These are phyloP conservation scores for Ophioninae sp. DNA, from an alignment of 2,888 invertebrate species.

Conservation along the genomic window DNA sequence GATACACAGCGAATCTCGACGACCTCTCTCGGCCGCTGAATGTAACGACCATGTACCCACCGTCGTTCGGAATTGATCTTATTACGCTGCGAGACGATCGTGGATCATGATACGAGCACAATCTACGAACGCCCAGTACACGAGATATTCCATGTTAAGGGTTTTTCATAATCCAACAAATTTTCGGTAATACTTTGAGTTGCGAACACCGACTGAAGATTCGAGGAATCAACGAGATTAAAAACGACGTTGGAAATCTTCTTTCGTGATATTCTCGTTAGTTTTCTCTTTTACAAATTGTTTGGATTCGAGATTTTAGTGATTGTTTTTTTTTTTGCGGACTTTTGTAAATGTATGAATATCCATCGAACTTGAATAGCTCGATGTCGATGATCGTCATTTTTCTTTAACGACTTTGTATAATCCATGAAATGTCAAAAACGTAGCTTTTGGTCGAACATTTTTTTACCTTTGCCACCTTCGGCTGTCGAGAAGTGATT, in stretches of 20 bases:
- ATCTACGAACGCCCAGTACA: conserved; percentile 20
- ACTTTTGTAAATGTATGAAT: not conserved
- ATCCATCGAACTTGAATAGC: not conserved
- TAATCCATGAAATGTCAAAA: not conserved
- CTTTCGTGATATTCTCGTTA: not conserved
- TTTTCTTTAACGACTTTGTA: not conserved
- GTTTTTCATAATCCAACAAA: not conserved
- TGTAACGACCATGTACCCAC: conserved; percentile 71
- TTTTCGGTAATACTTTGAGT: not conserved
- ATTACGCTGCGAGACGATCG: conserved; percentile 64
- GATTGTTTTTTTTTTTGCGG: not conserved
- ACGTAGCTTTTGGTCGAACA: not conserved
- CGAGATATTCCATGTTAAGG: not conserved
- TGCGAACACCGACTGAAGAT: not conserved
- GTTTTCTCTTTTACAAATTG: not conserved
- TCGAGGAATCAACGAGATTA: not conserved
- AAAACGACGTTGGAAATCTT: not conserved
- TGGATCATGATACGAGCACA: conserved; percentile 7
- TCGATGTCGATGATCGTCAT: not conserved
- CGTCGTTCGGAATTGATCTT: conserved; percentile 73
- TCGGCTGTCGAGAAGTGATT: not conserved
- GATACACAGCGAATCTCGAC: conserved; percentile 55
- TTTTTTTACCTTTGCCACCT: not conserved
- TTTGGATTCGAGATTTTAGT: not conserved
- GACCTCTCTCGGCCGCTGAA: conserved; percentile 68